phyloP scores from a whole-genome alignment of 2,888 invertebrate genomes.

The Dasypolia templi region DNA sequence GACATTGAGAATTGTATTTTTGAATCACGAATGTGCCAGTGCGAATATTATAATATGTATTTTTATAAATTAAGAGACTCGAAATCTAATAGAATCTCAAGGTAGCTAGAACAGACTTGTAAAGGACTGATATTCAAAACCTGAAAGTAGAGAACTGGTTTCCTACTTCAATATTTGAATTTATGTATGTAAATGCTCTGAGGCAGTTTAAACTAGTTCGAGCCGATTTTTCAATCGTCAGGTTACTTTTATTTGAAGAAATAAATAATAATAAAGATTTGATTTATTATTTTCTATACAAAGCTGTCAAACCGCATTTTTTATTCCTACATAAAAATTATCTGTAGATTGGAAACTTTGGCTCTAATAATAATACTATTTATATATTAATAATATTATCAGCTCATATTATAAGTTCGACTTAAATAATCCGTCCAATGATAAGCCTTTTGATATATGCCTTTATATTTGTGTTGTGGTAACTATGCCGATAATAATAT shows the following conservation, averaged over 20 bases:
- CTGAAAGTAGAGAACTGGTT: not conserved
- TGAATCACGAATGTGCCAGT: slow-evolving; percentile 25
- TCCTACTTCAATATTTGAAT: not conserved
- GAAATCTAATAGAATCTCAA: slow-evolving; percentile 23
- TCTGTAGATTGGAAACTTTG: not conserved
- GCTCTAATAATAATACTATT: not conserved
- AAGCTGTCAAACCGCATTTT: not conserved
- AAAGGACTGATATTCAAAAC: not conserved
- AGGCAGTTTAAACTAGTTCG: not conserved
- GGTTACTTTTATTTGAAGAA: too few relatives aligned
- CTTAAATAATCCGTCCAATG: slow-evolving; percentile 46
- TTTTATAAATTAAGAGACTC: slow-evolving; percentile 16
- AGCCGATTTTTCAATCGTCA: not conserved
- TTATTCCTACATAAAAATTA: not conserved
- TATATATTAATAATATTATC: not conserved
- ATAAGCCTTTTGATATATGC: slow-evolving; percentile 34
- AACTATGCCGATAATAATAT: slow-evolving; percentile 14
- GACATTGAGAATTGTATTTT: slow-evolving; percentile 28
- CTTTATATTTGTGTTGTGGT: slow-evolving; percentile 40
- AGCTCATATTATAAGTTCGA: slow-evolving; percentile 9
- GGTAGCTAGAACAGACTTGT: slow-evolving; percentile 16
- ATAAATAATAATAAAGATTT: too few relatives aligned
- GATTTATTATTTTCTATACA: not conserved
- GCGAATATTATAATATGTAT: slow-evolving; percentile 20
- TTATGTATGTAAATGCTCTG: not conserved